Percentiles rank a stretch among this genome's conserved stretches.
Conservation (phyloP, 2,113 vertebrate genomes). For the Bos taurus region DNA sequence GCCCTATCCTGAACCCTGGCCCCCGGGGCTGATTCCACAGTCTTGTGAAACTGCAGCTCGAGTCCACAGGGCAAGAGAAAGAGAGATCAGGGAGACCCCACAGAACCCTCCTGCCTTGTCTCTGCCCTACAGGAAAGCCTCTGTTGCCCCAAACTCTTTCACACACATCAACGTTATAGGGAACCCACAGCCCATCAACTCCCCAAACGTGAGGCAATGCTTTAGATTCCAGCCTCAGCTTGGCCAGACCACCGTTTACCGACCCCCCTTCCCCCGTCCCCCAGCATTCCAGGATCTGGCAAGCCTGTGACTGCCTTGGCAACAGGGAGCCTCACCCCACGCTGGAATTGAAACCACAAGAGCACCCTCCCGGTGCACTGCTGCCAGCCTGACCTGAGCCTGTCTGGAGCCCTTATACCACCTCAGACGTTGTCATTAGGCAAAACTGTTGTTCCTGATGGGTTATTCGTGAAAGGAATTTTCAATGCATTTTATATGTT, state of each 20-base stretch:
- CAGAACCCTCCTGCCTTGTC: not conserved
- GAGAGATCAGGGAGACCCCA: not conserved
- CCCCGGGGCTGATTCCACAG: accelerated
- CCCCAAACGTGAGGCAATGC: not conserved
- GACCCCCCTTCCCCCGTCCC: not conserved
- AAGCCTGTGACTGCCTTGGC: not conserved
- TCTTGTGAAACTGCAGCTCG: not conserved
- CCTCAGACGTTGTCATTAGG: not conserved
- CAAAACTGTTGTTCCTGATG: not conserved
- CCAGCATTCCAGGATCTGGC: too few relatives aligned
- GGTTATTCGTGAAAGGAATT: not conserved
- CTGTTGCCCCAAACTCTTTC: not conserved
- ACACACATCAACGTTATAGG: accelerated
- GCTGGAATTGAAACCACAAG: not conserved
- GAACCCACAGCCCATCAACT: not conserved
- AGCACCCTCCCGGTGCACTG: not conserved
- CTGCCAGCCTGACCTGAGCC: not conserved
- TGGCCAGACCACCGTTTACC: accelerated
- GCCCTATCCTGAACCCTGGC: not conserved
- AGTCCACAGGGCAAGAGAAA: not conserved
- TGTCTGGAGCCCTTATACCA: not conserved
- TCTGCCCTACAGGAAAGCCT: not conserved
- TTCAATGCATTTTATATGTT: not conserved
- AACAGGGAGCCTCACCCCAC: too few relatives aligned
- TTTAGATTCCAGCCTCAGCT: not conserved